phyloP scores from a whole-genome alignment of 1,140 invertebrate genomes.

The Drosophila virilis region DNA sequence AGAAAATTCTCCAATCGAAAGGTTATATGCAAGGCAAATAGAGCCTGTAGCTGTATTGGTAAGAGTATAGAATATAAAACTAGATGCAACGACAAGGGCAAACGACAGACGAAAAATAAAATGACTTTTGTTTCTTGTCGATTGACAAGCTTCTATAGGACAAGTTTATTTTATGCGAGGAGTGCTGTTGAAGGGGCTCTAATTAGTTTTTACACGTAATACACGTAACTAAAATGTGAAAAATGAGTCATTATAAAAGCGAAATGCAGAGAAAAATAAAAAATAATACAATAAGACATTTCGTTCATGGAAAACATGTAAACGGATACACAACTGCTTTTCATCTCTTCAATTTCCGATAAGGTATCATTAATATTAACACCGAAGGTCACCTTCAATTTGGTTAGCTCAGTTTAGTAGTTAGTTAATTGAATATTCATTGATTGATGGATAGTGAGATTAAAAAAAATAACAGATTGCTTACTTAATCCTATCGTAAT shows the following conservation, averaged over 20 bases:
- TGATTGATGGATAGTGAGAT: slow-evolving; percentile 34
- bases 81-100: background rate
- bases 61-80: background rate
- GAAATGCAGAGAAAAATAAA: background rate
- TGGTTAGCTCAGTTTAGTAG: slow-evolving; percentile 36
- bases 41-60: background rate
- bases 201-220: slow-evolving; percentile 10
- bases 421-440: slow-evolving; percentile 37
- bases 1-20: background rate
- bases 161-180: background rate
- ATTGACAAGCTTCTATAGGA: slow-evolving; percentile 3
- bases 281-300: background rate
- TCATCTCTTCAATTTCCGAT: background rate
- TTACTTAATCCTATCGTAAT: slow-evolving; percentile 12
- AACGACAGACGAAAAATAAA: background rate
- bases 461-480: slow-evolving; percentile 15
- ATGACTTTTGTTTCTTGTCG: slow-evolving; percentile 1
- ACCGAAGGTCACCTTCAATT: slow-evolving; percentile 10
- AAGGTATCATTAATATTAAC: slow-evolving; percentile 4
- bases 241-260: too few species aligned
- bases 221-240: background rate
- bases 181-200: background rate
- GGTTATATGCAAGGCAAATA: background rate
- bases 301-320: background rate
- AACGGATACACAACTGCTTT: background rate